Evolutionary conservation across 2,888 invertebrate species (phyloP), one percentile per base, ranked within the genome.

Genomic region (Carcina quercana): DNA sequence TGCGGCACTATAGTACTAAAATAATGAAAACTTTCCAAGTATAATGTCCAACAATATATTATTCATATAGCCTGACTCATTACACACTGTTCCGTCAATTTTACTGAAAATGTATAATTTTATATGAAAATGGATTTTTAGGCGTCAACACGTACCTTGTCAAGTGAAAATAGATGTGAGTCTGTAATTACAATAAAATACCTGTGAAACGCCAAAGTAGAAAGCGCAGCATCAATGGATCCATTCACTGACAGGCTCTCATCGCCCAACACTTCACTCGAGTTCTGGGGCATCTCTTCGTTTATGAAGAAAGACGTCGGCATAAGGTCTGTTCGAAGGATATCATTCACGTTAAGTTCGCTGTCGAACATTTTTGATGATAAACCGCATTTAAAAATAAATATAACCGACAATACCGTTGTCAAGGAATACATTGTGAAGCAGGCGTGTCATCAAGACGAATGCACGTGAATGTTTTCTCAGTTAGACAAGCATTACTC

Each of bases 201-300:
- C 91, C 91, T 89, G 62, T 92, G 91, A 72, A 83, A 92, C 34
- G 80, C 82, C 79, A 92, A 88, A 4, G 89, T 88, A 12, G 84
- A 78, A 14, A 90, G 72, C 0, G 91, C 92, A 21, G 86, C 85
- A 43, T 80, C 73, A 22, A 90, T 87, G 3, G 87, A 86, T 7
- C 91, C 91, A 54, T 89, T 85, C 0, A 62, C 51, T 15, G 52
- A 69, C 37, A 64, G 64, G 37, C 38, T 40, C n/a, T 40, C 28
- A 4, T 40, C 46, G 30, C 35, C 39, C 2, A 40, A 42, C 14
- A 35, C 32, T 15, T 46, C 45, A n/a, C 20, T 20, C 10, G 20
- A 20, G 30, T 38, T 50, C n/a, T 48, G 33, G 7, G 10, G 10
- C 2, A 6, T 43, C 15, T 59, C 63, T 34, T 74, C 80, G 12